These are phyloP conservation scores for Ferrisia virgata DNA, from an alignment of 2,888 invertebrate species.

Conservation along the genomic window DNA sequence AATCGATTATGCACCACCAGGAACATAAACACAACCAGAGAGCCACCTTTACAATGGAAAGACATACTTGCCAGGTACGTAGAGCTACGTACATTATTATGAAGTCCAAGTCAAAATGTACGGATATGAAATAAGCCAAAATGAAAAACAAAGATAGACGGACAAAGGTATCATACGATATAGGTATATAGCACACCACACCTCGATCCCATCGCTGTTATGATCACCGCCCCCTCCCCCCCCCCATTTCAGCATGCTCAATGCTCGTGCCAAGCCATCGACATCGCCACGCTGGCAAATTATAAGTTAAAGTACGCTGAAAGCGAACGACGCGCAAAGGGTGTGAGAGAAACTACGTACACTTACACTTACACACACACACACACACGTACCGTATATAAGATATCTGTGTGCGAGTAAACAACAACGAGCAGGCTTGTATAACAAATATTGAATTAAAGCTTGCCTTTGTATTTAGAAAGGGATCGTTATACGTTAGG, in stretches of 20 bases:
- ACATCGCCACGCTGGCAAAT: not conserved
- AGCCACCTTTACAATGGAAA: too few species aligned
- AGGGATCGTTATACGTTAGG: not conserved
- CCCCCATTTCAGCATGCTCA: not conserved
- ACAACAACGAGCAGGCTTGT: slow-evolving; percentile 31
- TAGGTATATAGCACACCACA: too few species aligned
- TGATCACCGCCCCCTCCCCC: not conserved
- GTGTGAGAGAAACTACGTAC: slow-evolving; percentile 2
- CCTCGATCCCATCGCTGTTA: too few species aligned
- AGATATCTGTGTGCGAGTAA: slow-evolving; percentile 16
- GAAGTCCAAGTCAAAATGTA: too few species aligned
- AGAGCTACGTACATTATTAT: too few species aligned
- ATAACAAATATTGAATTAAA: slow-evolving; percentile 40
- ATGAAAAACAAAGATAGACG: too few species aligned
- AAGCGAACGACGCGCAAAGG: not conserved
- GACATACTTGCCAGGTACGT: too few species aligned
- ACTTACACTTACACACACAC: not conserved
- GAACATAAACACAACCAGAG: too few species aligned
- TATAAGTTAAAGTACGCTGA: slow-evolving; percentile 12
- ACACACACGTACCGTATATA: not conserved
- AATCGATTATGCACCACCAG: too few species aligned
- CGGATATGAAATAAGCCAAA: too few species aligned
- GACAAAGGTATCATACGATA: too few species aligned
- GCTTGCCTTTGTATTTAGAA: slow-evolving; percentile 35
- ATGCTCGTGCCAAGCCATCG: too few species aligned